A percentile compares a stretch with the other conserved stretches of the same genome.
Conservation (phyloP, 2,888 invertebrate genomes). For the Euspilapteryx auroguttella region DNA sequence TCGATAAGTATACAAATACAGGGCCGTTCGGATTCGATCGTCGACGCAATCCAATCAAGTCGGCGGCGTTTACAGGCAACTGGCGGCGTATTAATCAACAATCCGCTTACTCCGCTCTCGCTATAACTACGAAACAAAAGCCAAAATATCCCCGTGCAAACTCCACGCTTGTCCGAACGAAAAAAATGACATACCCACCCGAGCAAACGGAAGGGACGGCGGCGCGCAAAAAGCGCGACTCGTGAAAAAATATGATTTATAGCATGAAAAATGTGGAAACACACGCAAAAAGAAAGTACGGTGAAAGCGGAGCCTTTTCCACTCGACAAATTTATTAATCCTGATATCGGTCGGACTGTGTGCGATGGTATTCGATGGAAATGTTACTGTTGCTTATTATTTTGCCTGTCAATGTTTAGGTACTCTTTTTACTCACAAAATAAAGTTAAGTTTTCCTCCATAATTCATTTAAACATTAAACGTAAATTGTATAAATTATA, state of each 20-base stretch:
- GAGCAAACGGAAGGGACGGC: conserved; percentile 30
- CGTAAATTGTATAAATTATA: too few relatives aligned
- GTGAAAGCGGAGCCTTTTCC: conserved; percentile 48
- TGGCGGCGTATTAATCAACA: conserved; percentile 46
- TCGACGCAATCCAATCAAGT: too few relatives aligned
- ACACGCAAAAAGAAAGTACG: conserved; percentile 49
- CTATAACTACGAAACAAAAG: conserved; percentile 26
- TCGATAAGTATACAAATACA: too few relatives aligned
- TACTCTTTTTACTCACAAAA: too few relatives aligned
- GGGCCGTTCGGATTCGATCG: too few relatives aligned
- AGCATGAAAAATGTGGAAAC: conserved; percentile 60
- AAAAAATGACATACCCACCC: conserved; percentile 38
- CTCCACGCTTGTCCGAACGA: conserved; percentile 5
- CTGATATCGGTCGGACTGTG: conserved; percentile 23
- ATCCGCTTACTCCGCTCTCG: conserved; percentile 21
- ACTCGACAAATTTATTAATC: conserved; percentile 58
- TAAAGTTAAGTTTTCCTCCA: too few relatives aligned
- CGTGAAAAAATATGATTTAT: conserved; percentile 63
- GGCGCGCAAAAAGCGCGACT: conserved; percentile 50
- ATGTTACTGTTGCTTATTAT: too few relatives aligned
- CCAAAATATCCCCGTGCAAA: conserved; percentile 24
- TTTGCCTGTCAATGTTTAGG: too few relatives aligned
- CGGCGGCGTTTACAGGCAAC: too few relatives aligned
- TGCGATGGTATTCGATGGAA: too few relatives aligned
- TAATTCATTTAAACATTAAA: too few relatives aligned